Conservation (phyloP, 2,797 vertebrate species). For the Falco berigora region DNA sequence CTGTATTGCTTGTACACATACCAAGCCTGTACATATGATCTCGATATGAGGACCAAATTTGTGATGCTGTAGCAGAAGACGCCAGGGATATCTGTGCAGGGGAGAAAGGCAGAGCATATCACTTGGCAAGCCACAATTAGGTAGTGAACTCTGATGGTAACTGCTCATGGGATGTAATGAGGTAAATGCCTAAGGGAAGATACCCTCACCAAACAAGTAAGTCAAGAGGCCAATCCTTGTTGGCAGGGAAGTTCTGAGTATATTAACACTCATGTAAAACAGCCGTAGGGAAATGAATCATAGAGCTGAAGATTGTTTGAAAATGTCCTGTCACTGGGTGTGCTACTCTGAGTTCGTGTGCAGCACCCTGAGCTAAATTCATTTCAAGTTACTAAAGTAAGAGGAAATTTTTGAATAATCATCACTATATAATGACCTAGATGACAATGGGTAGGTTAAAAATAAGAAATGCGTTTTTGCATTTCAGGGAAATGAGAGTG, state of each 20-base stretch:
- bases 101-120: not conserved
- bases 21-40: not conserved
- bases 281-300: slow-evolving; percentile 22
- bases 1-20: not conserved
- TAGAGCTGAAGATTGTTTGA: not conserved
- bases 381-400: not conserved
- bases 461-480: not conserved
- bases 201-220: slow-evolving; percentile 22
- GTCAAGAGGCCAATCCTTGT: slow-evolving; percentile 5
- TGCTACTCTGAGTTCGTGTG: not conserved
- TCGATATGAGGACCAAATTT: not conserved
- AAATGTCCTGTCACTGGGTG: not conserved
- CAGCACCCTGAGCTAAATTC: not conserved
- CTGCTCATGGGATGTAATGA: not conserved
- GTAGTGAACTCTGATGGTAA: not conserved
- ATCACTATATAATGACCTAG: not conserved
- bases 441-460: slow-evolving; percentile 54
- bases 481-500: slow-evolving; percentile 37
- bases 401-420: slow-evolving; percentile 38
- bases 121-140: not conserved
- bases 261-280: not conserved
- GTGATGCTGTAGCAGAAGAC: not conserved
- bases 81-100: not conserved
- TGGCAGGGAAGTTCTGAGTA: slow-evolving; percentile 14
- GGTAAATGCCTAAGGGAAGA: not conserved